Percentiles rank a stretch among this genome's conserved stretches.
Conservation (phyloP, 2,888 invertebrate species). For the Nephrotoma appendiculata region DNA sequence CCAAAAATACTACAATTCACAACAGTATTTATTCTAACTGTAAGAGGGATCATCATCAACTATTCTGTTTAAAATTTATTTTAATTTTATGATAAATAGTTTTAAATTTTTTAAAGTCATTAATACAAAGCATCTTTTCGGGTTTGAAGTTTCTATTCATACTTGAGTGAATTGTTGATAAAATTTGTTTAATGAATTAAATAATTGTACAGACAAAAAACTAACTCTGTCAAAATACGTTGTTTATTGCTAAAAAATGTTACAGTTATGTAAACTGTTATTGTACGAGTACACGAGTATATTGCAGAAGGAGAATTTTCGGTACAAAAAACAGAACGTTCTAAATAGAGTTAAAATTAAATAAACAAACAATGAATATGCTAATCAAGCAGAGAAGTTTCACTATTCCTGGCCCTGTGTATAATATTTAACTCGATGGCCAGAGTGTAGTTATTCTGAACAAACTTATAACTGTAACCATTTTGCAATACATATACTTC, state of each 20-base stretch:
- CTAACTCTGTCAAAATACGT: neutral
- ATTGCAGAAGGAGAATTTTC: no score
- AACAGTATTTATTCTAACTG: neutral
- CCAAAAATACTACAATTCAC: neutral
- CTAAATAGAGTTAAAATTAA: no score
- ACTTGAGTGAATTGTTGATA: neutral
- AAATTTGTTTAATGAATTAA: neutral
- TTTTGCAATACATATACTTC: no score
- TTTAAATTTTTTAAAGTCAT: neutral
- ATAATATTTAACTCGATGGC: no score
- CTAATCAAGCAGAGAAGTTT: no score
- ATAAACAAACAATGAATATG: no score
- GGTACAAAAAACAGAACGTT: no score
- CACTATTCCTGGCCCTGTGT: no score
- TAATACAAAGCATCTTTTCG: neutral
- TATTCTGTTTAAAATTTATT: neutral
- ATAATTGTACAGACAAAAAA: neutral
- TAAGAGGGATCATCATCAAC: neutral
- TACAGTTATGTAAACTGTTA: neutral
- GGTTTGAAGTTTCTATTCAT: neutral
- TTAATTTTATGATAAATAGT: neutral
- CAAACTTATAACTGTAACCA: no score
- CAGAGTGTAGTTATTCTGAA: no score
- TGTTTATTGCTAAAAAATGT: neutral
- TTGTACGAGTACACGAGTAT: no score